Conservation (phyloP, 2,113 vertebrate genomes). For the Onychorhynchus coronatus region DNA sequence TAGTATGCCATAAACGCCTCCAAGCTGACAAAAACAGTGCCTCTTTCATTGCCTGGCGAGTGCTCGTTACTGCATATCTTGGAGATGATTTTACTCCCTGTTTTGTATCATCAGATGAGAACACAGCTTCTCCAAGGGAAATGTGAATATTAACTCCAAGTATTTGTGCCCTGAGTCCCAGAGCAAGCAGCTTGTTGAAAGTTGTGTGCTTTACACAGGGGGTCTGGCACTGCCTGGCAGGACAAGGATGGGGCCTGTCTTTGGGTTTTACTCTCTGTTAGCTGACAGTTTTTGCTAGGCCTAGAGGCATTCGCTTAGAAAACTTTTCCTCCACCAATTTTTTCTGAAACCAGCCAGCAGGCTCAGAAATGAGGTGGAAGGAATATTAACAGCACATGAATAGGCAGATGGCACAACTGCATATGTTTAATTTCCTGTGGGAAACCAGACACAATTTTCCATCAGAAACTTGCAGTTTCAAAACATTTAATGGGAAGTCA, state of each 20-base stretch:
- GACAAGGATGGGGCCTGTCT: neutral
- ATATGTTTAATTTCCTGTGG: neutral
- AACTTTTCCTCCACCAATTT: neutral
- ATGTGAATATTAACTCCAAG: rapidly evolving
- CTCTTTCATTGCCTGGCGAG: neutral
- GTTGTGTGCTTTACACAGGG: neutral
- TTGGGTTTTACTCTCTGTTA: neutral
- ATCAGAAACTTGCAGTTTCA: neutral
- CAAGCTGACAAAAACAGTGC: neutral
- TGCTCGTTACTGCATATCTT: neutral
- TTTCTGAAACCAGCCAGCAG: neutral
- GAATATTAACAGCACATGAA: slow-evolving; percentile 7
- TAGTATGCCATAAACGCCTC: neutral
- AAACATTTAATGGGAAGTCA: neutral
- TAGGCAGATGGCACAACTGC: slow-evolving; percentile 18
- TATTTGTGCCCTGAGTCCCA: neutral
- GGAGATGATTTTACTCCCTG: neutral
- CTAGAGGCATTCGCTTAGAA: neutral
- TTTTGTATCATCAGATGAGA: neutral
- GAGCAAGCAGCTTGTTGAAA: neutral
- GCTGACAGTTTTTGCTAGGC: neutral
- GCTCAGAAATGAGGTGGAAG: neutral
- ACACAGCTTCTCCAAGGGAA: neutral
- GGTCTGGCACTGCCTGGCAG: neutral
- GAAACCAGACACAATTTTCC: neutral